These are phyloP conservation scores for Dynastes maya DNA, from an alignment of 2,888 invertebrate genomes.

Conservation along the genomic window DNA sequence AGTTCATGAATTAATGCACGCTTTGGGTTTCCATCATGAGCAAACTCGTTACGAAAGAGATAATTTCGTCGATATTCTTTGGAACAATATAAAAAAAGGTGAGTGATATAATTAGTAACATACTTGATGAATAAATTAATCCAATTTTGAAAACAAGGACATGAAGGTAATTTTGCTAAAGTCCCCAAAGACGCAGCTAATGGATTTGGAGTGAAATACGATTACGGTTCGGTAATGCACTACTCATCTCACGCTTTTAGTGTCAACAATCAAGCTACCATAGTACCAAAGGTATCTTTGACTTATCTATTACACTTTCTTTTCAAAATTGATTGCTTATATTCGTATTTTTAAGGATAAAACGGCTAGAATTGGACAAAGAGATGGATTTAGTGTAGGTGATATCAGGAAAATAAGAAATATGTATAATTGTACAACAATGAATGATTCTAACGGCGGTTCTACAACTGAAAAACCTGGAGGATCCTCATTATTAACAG, in stretches of 20 bases:
- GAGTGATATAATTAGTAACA: not conserved
- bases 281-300: conserved; percentile 62
- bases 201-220: conserved; percentile 82
- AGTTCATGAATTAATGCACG: conserved; percentile 87
- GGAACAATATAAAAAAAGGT: conserved; percentile 76
- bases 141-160: conserved; percentile 54
- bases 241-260: conserved; percentile 87
- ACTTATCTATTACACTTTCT: not conserved
- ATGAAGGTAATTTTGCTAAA: conserved; percentile 82
- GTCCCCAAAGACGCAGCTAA: conserved; percentile 73
- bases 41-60: conserved; percentile 87
- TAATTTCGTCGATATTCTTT: conserved; percentile 77
- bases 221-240: conserved; percentile 89
- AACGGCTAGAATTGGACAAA: conserved; percentile 76
- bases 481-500: not conserved
- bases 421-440: conserved; percentile 80
- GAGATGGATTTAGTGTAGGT: conserved; percentile 81
- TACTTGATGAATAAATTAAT: not conserved
- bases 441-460: conserved; percentile 6
- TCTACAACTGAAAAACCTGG: not conserved
- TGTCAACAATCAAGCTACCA: conserved; percentile 80
- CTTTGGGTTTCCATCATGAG: conserved; percentile 86
- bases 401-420: conserved; percentile 82
- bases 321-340: too few relatives aligned
- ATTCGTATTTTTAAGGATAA: conserved; percentile 13